Evolutionary conservation across 1,140 invertebrate species (phyloP).

Genomic region (Drosophila pseudoananassae): DNA sequence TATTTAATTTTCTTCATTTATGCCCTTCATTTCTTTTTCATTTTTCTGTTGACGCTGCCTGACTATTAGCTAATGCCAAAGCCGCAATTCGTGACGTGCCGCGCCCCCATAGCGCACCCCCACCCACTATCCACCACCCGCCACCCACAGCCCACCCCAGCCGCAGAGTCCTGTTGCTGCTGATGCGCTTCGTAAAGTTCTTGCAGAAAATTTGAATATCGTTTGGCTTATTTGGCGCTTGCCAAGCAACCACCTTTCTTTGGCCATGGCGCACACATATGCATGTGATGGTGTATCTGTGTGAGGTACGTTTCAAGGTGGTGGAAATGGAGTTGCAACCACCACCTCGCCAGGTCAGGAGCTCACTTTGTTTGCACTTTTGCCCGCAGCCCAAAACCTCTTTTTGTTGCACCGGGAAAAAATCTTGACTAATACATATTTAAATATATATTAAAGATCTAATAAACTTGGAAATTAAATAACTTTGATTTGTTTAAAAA

Average conservation of each 20-base stretch:
- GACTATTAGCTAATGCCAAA: constrained; percentile 53
- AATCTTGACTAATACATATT: neutral
- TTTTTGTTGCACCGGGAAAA: constrained; percentile 7
- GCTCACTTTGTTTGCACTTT: constrained; percentile 64
- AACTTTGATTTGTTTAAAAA: too few relatives aligned
- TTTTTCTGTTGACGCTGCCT: constrained; percentile 46
- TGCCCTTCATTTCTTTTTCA: neutral
- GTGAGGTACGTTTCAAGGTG: constrained; percentile 54
- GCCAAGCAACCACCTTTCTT: constrained; percentile 29
- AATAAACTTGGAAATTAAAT: neutral
- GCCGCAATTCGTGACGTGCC: constrained; percentile 43
- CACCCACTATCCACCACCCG: neutral
- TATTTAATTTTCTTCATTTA: neutral
- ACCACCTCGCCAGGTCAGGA: constrained; percentile 33
- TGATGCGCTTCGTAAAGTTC: constrained; percentile 81
- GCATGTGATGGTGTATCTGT: constrained; percentile 31
- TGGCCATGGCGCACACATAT: constrained; percentile 23
- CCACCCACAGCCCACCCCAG: neutral
- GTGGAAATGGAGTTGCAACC: constrained; percentile 72
- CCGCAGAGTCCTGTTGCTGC: constrained; percentile 42
- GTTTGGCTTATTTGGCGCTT: constrained; percentile 39
- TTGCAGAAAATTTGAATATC: constrained; percentile 80
- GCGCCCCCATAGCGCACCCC: constrained; percentile 9
- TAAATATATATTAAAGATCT: neutral
- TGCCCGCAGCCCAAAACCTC: constrained; percentile 40